phyloP scores from a whole-genome alignment of 2,888 invertebrate genomes.

The Hypomecis punctinalis region DNA sequence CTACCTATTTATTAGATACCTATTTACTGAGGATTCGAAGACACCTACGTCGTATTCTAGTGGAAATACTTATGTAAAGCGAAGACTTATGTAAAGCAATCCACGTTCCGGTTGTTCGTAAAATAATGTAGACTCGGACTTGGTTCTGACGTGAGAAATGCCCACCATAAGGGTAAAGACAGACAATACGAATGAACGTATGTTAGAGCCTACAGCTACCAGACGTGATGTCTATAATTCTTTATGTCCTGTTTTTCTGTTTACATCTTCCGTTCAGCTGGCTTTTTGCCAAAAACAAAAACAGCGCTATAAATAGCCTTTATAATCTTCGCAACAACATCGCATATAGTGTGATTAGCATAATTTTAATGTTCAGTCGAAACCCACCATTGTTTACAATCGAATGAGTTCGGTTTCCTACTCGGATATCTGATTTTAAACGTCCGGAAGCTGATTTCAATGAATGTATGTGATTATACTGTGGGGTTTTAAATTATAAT shows the following conservation, averaged over 20 bases:
- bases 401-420: slow-evolving; percentile 42
- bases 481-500: slow-evolving; percentile 6
- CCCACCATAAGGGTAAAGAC: too few relatives aligned
- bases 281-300: slow-evolving; percentile 35
- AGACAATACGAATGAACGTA: too few relatives aligned
- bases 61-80: too few relatives aligned
- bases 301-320: slow-evolving; percentile 26
- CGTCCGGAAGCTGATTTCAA: slow-evolving; percentile 33
- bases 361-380: slow-evolving; percentile 31
- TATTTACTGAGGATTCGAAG: too few relatives aligned
- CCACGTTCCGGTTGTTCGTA: too few relatives aligned
- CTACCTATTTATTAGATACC: too few relatives aligned
- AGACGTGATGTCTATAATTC: not conserved
- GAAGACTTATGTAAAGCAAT: too few relatives aligned
- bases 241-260: slow-evolving; percentile 21
- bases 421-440: slow-evolving; percentile 33
- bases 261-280: slow-evolving; percentile 25
- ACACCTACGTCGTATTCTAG: too few relatives aligned
- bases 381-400: slow-evolving; percentile 28
- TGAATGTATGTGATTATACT: slow-evolving; percentile 23
- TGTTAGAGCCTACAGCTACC: not conserved
- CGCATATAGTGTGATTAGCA: slow-evolving; percentile 14
- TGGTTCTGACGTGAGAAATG: too few relatives aligned
- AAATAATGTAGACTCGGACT: too few relatives aligned
- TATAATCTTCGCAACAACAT: slow-evolving; percentile 24